Evolutionary conservation across 2,797 vertebrate species (phyloP).

Genomic region (Sebastes glaucus): DNA sequence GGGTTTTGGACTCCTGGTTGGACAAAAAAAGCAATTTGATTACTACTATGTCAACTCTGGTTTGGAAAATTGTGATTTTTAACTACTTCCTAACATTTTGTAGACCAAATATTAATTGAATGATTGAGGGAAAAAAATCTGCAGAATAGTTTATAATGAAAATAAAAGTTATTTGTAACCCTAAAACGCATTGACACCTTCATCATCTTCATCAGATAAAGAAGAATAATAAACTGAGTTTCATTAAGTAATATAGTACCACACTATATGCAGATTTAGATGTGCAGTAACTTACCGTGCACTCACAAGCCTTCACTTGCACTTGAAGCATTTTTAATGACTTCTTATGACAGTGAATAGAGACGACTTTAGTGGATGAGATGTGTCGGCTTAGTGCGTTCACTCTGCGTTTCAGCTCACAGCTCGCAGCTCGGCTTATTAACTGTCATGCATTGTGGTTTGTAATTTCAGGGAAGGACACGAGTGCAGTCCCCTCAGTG

Average conservation of each 20-base stretch:
- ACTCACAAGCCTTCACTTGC: not conserved
- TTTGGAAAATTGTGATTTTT: not conserved
- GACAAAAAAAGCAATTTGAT: not conserved
- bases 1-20: not conserved
- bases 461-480: slow-evolving; percentile 47
- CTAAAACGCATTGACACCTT: not conserved
- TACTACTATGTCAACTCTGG: not conserved
- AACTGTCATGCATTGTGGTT: slow-evolving; percentile 38
- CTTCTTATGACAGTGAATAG: not conserved
- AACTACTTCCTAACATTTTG: not conserved
- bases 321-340: slow-evolving; percentile 12
- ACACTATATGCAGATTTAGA: not conserved
- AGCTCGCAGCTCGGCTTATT: slow-evolving; percentile 14
- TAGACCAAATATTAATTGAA: not conserved
- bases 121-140: not conserved
- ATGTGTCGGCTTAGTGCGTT: slow-evolving; percentile 5
- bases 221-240: not conserved
- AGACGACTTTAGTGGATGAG: slow-evolving; percentile 19
- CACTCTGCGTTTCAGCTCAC: not conserved
- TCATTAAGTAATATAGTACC: not conserved
- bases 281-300: not conserved
- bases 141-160: not conserved
- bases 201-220: not conserved
- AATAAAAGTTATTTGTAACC: not conserved
- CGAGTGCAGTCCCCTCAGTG: not conserved